These are phyloP conservation scores for Sander vitreus DNA, from an alignment of 2,113 vertebrate species.

Conservation along the genomic window DNA sequence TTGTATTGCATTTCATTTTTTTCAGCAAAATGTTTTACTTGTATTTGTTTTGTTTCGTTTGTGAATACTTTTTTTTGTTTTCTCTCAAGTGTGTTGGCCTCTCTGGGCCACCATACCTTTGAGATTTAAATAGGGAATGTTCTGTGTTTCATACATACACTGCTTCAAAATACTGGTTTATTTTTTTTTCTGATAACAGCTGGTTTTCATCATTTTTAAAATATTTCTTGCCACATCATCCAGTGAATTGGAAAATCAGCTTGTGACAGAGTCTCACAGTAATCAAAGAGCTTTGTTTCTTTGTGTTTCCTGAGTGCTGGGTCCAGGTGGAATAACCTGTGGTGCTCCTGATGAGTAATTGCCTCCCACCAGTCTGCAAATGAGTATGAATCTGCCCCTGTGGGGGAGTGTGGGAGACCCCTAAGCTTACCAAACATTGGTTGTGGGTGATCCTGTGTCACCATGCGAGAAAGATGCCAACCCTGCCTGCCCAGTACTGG, in stretches of 20 bases:
- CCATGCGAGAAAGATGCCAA: neutral
- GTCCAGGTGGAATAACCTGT: conserved; percentile 7
- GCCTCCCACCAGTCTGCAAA: neutral
- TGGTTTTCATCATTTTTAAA: neutral
- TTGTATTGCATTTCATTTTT: too few relatives aligned
- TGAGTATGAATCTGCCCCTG: neutral
- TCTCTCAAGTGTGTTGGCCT: neutral
- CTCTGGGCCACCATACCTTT: neutral
- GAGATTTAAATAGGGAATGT: neutral
- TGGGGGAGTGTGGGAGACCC: neutral
- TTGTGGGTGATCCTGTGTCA: neutral
- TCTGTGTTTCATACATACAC: neutral
- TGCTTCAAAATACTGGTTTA: neutral
- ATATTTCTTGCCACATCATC: neutral
- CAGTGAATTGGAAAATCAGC: neutral
- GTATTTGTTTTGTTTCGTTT: too few relatives aligned
- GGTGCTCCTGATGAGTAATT: conserved; percentile 6
- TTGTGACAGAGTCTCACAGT: neutral
- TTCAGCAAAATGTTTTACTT: too few relatives aligned
- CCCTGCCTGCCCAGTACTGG: neutral
- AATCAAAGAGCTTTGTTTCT: neutral
- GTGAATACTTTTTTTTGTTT: too few relatives aligned
- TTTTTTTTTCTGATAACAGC: neutral
- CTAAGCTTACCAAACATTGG: neutral
- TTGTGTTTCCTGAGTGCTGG: neutral